These are phyloP conservation scores for Agonopterix heracliana DNA, from an alignment of 2,888 invertebrate species.

Conservation along the genomic window DNA sequence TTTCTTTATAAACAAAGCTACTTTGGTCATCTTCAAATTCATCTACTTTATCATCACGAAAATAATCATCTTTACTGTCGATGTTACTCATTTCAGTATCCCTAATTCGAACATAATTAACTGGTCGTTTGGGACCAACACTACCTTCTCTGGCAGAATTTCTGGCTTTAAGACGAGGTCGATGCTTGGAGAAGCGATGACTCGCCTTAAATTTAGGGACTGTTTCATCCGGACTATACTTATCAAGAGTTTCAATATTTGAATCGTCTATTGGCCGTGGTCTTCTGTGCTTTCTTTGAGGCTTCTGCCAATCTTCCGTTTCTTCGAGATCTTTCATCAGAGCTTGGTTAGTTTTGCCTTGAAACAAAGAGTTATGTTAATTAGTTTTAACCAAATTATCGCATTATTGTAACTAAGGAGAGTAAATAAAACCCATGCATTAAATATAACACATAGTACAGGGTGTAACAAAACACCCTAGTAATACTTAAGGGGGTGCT, in stretches of 20 bases:
- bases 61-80: constrained; percentile 19
- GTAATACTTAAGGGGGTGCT: too few relatives aligned
- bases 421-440: too few relatives aligned
- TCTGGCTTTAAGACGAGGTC: constrained; percentile 25
- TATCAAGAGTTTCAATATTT: constrained; percentile 15
- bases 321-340: constrained; percentile 23
- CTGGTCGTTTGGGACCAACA: constrained; percentile 12
- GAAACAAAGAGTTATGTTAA: constrained; percentile 7
- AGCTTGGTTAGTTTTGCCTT: constrained; percentile 33
- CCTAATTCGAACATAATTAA: constrained; percentile 20
- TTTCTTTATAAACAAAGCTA: constrained; percentile 22
- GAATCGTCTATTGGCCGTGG: constrained; percentile 14
- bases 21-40: constrained; percentile 24
- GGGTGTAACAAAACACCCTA: too few relatives aligned
- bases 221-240: constrained; percentile 22
- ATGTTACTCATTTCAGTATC: constrained; percentile 26
- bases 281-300: constrained; percentile 27
- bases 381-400: background rate
- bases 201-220: constrained; percentile 6
- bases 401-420: too few relatives aligned
- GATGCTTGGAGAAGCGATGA: constrained; percentile 21
- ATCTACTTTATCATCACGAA: constrained; percentile 5
- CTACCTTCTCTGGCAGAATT: constrained; percentile 17
- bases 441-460: too few relatives aligned
- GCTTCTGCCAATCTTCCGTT: constrained; percentile 29